Base-by-base conservation (phyloP, 2,888 invertebrate genomes). In the Rambutsinella grinnellia region DNA sequence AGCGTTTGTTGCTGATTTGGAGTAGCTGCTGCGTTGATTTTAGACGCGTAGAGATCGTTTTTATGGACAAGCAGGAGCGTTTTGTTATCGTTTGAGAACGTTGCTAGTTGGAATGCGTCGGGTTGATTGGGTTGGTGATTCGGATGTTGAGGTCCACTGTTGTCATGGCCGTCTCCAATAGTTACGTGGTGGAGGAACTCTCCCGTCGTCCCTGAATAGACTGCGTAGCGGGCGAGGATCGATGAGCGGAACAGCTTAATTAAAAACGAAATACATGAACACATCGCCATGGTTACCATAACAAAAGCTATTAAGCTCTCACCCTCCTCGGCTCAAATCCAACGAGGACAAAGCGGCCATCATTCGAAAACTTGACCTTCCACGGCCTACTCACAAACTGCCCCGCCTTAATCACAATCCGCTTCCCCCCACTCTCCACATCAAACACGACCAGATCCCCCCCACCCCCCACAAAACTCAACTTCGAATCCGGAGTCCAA, bases 201-300 rank as follows among this genome's bases (percentile, higher is more conserved):
- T 81, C 89, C 88, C 0, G 89, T 90, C 61, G 87, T 86, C 15
- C 93, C 85, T 84, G 94, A 90, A 63, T 92, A 88, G 46, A 93
- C 90, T 63, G 90, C 89, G 86, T 94, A 95, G 72, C 90, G 89
- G 2, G 94, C 94, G 63, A 90, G 86, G 85, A 91, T 94, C 82
- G 94, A 94, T 86, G 95, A 91, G 74, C 95, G 90, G 87, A 92
- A 95, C 46, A 93, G 89, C 93, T 94, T 88, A n/a, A n/a, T n/a
- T n/a, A n/a, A n/a, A n/a, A n/a, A n/a, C n/a, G n/a, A 63, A 87
- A 87, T 85, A 47, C 26, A 54, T 44, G 23, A 6, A 15, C 5
- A 62, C 8, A 54, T 49, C 54, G 27, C 56, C 56, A 56, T 56
- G 56, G 3, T 15, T 3, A 54, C 23, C 5, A 8, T 54, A 67